These are phyloP conservation scores for Upupa epops DNA, from an alignment of 2,113 vertebrate species.

Conservation along the genomic window DNA sequence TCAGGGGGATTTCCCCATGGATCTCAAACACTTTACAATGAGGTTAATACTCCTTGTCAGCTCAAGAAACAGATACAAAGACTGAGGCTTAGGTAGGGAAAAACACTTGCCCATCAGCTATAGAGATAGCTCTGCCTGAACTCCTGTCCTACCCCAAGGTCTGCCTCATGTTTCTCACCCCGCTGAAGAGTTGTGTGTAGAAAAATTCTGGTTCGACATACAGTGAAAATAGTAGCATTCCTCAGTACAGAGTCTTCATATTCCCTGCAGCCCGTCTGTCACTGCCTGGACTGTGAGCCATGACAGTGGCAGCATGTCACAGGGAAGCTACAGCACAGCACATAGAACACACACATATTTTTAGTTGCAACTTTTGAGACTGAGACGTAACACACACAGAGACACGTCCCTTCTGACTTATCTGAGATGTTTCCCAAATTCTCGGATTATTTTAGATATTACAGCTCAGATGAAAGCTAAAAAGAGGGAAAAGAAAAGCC, in stretches of 20 bases:
- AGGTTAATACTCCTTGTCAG: background rate
- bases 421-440: background rate
- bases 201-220: background rate
- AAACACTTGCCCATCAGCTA: background rate
- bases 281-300: fast-evolving
- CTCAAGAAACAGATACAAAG: background rate
- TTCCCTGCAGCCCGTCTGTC: background rate
- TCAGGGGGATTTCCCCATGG: background rate
- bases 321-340: background rate
- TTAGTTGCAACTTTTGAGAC: background rate
- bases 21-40: background rate
- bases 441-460: background rate
- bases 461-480: background rate
- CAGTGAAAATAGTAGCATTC: background rate
- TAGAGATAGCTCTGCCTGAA: background rate
- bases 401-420: background rate
- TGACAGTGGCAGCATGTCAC: fast-evolving
- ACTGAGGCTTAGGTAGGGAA: background rate
- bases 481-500: background rate
- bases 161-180: background rate
- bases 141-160: background rate
- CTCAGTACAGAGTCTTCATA: background rate
- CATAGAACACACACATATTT: background rate
- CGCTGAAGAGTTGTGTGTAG: background rate
- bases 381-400: background rate